These are phyloP conservation scores for Lasioglossum lativentre DNA, from an alignment of 2,888 invertebrate species.

Conservation along the genomic window DNA sequence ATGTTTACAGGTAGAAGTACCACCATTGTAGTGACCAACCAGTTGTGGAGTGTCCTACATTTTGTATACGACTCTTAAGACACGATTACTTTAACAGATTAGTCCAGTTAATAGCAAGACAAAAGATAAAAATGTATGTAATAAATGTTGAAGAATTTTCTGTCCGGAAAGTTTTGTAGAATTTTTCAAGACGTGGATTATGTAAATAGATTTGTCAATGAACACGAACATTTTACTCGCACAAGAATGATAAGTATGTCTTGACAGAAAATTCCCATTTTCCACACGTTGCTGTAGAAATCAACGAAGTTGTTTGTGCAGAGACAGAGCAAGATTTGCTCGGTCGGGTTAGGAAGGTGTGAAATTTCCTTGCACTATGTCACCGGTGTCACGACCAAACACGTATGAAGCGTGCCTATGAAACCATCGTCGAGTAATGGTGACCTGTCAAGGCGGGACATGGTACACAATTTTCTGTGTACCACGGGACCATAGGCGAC, in stretches of 20 bases:
- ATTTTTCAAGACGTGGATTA: background rate
- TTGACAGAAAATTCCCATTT: background rate
- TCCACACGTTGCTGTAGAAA: background rate
- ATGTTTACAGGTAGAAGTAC: background rate
- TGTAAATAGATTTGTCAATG: background rate
- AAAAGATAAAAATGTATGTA: background rate
- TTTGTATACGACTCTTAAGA: background rate
- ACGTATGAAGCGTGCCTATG: slow-evolving; percentile 53
- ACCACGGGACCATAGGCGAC: background rate
- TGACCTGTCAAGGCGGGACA: slow-evolving; percentile 47
- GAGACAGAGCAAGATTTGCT: slow-evolving; percentile 53
- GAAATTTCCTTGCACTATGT: slow-evolving; percentile 63
- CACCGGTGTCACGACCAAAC: slow-evolving; percentile 64
- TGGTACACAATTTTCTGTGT: slow-evolving; percentile 46
- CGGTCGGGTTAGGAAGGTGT: slow-evolving; percentile 52
- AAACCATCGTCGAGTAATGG: slow-evolving; percentile 64
- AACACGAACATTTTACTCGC: background rate
- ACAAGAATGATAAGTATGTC: background rate
- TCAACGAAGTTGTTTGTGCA: slow-evolving; percentile 10
- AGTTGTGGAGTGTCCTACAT: background rate
- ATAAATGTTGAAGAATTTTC: background rate
- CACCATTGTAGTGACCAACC: background rate
- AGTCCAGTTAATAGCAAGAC: background rate
- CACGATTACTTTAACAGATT: background rate
- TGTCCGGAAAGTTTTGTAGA: background rate